These are phyloP conservation scores for Drusus annulatus DNA, from an alignment of 1,140 invertebrate species.

Conservation along the genomic window DNA sequence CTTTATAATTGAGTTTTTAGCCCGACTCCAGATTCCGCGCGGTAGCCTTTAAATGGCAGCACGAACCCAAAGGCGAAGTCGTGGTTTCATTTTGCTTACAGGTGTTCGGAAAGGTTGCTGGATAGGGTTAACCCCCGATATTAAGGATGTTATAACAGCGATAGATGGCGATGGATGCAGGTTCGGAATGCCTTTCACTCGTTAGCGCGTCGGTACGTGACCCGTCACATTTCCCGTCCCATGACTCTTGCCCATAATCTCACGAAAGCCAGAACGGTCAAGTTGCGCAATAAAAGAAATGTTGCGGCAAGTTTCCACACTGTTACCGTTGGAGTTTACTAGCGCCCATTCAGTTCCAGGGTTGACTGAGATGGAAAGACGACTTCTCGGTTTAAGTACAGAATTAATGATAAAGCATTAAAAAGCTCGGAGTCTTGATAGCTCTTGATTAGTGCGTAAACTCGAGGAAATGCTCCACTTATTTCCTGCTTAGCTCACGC, in stretches of 20 bases:
- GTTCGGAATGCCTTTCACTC: constrained; percentile 20
- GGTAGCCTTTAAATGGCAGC: constrained; percentile 28
- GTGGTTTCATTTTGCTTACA: constrained; percentile 1
- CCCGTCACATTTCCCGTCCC: constrained; percentile 2
- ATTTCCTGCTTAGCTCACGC: background rate
- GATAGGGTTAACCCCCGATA: constrained; percentile 8
- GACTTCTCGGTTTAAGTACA: too few species aligned
- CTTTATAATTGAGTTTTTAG: constrained; percentile 29
- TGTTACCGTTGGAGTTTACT: too few species aligned
- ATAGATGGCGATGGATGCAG: constrained; percentile 6
- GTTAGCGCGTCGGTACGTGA: constrained; percentile 11
- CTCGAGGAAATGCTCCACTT: background rate
- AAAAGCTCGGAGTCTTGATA: too few species aligned
- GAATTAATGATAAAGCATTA: too few species aligned
- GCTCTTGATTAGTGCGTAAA: background rate
- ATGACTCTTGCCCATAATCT: too few species aligned
- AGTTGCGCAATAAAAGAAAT: too few species aligned
- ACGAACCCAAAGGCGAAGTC: constrained; percentile 7
- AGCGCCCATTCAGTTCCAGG: too few species aligned
- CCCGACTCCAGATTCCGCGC: background rate
- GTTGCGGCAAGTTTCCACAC: too few species aligned
- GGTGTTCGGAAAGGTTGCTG: background rate
- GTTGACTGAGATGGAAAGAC: too few species aligned
- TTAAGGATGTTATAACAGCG: constrained; percentile 25
- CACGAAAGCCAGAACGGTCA: too few species aligned